Conservation (phyloP, 2,888 invertebrate genomes). For the Hydropsyche betteni region DNA sequence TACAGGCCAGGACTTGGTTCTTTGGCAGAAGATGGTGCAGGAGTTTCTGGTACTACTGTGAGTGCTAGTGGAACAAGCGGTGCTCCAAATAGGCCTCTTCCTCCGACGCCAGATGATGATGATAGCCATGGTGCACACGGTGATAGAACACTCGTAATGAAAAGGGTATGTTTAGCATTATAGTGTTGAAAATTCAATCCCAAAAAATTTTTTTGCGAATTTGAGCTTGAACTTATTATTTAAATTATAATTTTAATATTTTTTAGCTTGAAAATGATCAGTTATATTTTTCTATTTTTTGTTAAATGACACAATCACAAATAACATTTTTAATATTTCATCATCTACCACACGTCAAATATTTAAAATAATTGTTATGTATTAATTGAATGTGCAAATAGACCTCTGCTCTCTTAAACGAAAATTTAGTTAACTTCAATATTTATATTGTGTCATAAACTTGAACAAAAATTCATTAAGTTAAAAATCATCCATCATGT, state of each 20-base stretch:
- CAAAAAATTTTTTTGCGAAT: too few species aligned
- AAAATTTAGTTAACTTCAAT: constrained; percentile 51
- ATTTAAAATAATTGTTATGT: too few species aligned
- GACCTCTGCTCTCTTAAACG: too few species aligned
- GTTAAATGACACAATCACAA: too few species aligned
- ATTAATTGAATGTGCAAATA: too few species aligned
- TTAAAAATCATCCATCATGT: constrained; percentile 46
- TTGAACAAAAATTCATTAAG: constrained; percentile 7
- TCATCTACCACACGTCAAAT: too few species aligned
- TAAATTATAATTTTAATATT: too few species aligned
- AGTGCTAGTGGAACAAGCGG: constrained; percentile 67
- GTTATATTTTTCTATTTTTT: too few species aligned
- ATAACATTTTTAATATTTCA: too few species aligned
- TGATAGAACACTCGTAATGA: constrained; percentile 90
- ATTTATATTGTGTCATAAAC: constrained; percentile 37
- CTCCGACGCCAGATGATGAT: constrained; percentile 94
- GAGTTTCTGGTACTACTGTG: constrained; percentile 60
- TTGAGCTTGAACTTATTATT: too few species aligned
- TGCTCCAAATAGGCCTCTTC: constrained; percentile 91
- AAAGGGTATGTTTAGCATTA: constrained; percentile 77
- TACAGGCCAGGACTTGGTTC: constrained; percentile 78
- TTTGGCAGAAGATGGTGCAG: constrained; percentile 66
- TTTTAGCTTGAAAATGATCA: too few species aligned
- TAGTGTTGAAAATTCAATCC: too few species aligned
- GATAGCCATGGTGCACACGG: constrained; percentile 70